Percentiles rank a stretch among this genome's conserved stretches.
Conservation (phyloP, 2,113 vertebrate species). For the Galemys pyrenaicus region DNA sequence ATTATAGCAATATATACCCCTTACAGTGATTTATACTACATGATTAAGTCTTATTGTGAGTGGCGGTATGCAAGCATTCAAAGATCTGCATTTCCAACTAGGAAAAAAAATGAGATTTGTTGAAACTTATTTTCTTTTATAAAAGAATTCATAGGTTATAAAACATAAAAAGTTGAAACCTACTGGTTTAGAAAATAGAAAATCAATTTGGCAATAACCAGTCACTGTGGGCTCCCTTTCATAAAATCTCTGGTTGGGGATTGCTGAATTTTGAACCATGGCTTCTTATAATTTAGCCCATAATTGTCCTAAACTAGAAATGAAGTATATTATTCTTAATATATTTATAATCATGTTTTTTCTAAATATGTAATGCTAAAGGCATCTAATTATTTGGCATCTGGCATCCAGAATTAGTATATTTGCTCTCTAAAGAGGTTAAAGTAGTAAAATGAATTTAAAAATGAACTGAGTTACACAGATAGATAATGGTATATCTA, state of each 20-base stretch:
- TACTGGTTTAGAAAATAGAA: background rate
- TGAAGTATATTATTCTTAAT: background rate
- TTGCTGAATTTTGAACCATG: background rate
- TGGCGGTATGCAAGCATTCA: background rate
- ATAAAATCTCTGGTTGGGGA: background rate
- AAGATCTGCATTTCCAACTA: background rate
- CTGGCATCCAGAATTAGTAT: background rate
- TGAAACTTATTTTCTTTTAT: background rate
- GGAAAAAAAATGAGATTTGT: background rate
- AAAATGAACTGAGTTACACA: background rate
- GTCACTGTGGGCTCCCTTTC: background rate
- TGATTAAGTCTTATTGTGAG: background rate
- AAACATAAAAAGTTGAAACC: background rate
- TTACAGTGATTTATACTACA: background rate
- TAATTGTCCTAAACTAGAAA: background rate
- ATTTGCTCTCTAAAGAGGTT: background rate
- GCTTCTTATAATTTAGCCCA: background rate
- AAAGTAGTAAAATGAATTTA: background rate
- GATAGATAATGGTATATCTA: background rate
- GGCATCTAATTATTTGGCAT: background rate
- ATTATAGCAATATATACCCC: background rate
- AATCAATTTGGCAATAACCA: background rate
- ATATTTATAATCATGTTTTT: background rate
- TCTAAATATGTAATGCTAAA: background rate
- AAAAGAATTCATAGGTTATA: background rate